Evolutionary conservation across 2,113 vertebrate species (phyloP).

Genomic region (Glaucidium brasilianum): DNA sequence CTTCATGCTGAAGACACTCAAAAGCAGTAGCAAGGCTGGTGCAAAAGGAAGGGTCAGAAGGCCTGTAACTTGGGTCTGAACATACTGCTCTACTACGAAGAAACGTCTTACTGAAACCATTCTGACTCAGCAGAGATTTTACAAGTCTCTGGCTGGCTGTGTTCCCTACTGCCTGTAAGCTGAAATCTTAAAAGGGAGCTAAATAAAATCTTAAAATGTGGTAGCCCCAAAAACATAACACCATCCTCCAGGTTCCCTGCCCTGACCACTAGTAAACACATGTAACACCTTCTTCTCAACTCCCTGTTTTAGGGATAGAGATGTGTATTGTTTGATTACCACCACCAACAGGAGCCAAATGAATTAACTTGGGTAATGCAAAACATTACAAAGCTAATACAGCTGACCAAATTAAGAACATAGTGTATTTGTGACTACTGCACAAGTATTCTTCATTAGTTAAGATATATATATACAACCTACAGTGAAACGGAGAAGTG

Average conservation of each 20-base stretch:
- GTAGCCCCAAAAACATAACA: background rate
- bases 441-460: background rate
- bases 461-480: background rate
- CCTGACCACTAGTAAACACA: background rate
- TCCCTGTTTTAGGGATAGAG: background rate
- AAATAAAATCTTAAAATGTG: background rate
- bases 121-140: background rate
- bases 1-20: background rate
- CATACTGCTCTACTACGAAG: background rate
- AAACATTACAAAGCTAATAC: background rate
- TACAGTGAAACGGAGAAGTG: background rate
- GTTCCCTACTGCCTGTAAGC: background rate
- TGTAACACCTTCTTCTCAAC: background rate
- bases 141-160: background rate
- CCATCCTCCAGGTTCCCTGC: background rate
- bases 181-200: background rate
- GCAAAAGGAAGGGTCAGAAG: background rate
- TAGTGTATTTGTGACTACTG: background rate
- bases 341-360: background rate
- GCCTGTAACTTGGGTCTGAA: background rate
- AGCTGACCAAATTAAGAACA: background rate
- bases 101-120: background rate
- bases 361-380: background rate
- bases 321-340: background rate
- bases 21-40: background rate